Conservation (phyloP, 2,113 vertebrate genomes). For the Poicephalus meyeri region DNA sequence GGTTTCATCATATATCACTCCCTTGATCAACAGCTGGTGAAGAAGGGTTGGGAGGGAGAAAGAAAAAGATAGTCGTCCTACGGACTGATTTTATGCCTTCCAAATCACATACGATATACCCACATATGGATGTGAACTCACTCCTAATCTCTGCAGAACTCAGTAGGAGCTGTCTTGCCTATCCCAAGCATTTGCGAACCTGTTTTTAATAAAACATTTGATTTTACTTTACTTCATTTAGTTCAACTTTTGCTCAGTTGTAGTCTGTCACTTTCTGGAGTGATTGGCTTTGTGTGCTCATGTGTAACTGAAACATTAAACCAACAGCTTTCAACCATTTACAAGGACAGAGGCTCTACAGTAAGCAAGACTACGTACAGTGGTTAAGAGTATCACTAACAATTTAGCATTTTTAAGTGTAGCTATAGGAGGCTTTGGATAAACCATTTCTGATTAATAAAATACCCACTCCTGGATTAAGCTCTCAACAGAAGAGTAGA, state of each 20-base stretch:
- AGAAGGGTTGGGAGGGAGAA: neutral
- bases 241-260: neutral
- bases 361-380: neutral
- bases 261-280: neutral
- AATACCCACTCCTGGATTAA: neutral
- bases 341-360: neutral
- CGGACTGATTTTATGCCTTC: neutral
- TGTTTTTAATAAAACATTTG: neutral
- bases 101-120: neutral
- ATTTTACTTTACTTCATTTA: neutral
- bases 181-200: neutral
- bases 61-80: neutral
- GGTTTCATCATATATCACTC: neutral
- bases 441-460: neutral
- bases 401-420: neutral
- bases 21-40: neutral
- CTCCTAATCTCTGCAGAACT: neutral
- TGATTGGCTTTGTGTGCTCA: neutral
- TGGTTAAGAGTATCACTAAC: neutral
- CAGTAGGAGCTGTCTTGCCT: neutral
- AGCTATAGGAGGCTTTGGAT: neutral
- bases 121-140: neutral
- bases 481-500: neutral
- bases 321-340: neutral
- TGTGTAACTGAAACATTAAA: neutral